phyloP scores from a whole-genome alignment of 2,113 vertebrate species.

The Oreochromis spilurus region DNA sequence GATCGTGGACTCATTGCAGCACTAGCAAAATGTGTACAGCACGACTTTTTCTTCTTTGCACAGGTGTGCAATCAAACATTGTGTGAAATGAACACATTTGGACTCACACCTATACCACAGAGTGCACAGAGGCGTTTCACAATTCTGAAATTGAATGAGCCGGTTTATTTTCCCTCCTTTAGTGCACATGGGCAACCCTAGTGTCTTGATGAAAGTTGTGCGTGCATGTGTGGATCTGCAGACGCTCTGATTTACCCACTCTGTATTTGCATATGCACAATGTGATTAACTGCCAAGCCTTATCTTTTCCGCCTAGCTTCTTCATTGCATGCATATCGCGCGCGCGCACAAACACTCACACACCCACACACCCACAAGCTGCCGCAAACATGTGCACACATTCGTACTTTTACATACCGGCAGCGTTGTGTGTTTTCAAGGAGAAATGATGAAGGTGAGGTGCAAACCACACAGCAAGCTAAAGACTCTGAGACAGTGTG shows the following conservation, averaged over 20 bases:
- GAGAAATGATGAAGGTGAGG: constrained; percentile 22
- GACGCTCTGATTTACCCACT: constrained; percentile 40
- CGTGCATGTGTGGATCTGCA: constrained; percentile 4
- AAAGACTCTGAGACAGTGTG: constrained; percentile 5
- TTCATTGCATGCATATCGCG: neutral
- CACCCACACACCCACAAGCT: neutral
- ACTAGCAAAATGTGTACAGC: neutral
- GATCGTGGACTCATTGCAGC: neutral
- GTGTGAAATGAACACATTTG: neutral
- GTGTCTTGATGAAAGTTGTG: constrained; percentile 5
- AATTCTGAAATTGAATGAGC: constrained; percentile 3
- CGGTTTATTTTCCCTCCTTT: neutral
- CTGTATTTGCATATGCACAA: constrained; percentile 57
- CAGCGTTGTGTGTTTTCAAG: neutral
- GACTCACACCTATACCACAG: neutral
- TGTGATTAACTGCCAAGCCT: constrained; percentile 55
- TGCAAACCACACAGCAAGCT: constrained; percentile 6
- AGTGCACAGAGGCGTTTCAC: neutral
- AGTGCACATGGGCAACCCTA: neutral
- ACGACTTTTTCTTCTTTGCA: neutral
- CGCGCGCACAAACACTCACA: neutral
- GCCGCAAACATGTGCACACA: neutral
- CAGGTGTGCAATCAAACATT: neutral
- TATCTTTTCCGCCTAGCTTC: constrained; percentile 33
- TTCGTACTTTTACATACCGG: neutral